Evolutionary conservation across 2,797 vertebrate genomes (phyloP).

Genomic region (Pachyuromys duprasi): DNA sequence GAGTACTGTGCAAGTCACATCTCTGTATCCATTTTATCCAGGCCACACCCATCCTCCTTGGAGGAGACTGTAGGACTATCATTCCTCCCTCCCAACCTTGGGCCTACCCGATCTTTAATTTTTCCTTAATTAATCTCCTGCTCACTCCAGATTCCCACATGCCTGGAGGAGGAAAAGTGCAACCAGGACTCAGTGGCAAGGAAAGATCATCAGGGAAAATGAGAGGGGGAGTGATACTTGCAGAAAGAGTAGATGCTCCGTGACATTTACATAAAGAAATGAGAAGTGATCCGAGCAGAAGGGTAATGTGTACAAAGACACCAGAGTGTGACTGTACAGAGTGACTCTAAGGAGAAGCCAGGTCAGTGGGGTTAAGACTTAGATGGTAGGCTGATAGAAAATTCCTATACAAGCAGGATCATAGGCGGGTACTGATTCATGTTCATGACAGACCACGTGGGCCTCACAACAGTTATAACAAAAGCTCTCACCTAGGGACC

Average conservation of each 20-base stretch:
- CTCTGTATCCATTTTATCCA: background rate
- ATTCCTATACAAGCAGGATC: background rate
- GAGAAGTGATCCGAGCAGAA: background rate
- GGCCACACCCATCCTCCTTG: background rate
- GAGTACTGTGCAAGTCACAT: rapidly evolving
- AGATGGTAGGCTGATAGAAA: background rate
- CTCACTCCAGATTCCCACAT: background rate
- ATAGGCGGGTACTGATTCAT: background rate
- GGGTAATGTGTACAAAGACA: background rate
- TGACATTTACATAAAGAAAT: background rate
- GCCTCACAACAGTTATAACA: rapidly evolving
- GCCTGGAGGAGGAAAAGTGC: background rate
- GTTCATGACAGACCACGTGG: rapidly evolving
- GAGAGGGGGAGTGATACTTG: background rate
- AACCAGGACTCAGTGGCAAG: background rate
- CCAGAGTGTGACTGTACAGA: rapidly evolving
- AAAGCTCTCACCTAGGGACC: rapidly evolving
- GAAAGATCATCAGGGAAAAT: background rate
- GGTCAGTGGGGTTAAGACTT: background rate
- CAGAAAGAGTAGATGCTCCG: background rate
- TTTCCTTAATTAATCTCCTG: background rate
- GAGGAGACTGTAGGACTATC: background rate
- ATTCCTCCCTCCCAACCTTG: background rate
- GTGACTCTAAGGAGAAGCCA: background rate
- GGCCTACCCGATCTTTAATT: background rate